Percentiles rank a stretch among this genome's conserved stretches.
Conservation (phyloP, 1,140 invertebrate species). For the Drosophila oshimai region DNA sequence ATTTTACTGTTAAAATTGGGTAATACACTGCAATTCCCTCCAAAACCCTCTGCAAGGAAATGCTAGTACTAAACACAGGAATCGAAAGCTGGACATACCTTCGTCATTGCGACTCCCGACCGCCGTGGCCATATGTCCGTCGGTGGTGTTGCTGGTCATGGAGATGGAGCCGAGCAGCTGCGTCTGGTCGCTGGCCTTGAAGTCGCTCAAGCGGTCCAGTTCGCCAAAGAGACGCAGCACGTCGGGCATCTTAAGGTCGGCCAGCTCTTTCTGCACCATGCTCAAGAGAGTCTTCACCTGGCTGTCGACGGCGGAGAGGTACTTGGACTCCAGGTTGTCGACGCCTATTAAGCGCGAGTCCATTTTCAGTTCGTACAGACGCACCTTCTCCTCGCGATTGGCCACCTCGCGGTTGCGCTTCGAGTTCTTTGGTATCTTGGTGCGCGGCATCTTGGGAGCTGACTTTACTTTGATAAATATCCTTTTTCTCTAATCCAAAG, state of each 20-base stretch:
- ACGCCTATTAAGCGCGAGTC: slow-evolving; percentile 53
- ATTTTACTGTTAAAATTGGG: neutral
- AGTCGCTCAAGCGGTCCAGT: slow-evolving; percentile 44
- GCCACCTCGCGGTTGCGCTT: slow-evolving; percentile 77
- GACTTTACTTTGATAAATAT: neutral
- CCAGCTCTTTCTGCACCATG: slow-evolving; percentile 47
- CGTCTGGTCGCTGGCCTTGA: slow-evolving; percentile 65
- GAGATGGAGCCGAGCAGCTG: slow-evolving; percentile 48
- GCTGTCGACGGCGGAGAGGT: slow-evolving; percentile 30
- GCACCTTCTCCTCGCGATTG: slow-evolving; percentile 71
- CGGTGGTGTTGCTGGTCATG: slow-evolving; percentile 34
- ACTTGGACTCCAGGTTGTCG: slow-evolving; percentile 47
- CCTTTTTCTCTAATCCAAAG: too few relatives aligned
- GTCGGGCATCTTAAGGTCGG: slow-evolving; percentile 54
- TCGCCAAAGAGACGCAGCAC: slow-evolving; percentile 32
- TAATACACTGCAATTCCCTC: too few relatives aligned
- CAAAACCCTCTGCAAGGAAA: too few relatives aligned
- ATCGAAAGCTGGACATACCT: slow-evolving; percentile 30
- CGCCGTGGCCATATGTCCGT: slow-evolving; percentile 1
- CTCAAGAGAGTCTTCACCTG: slow-evolving; percentile 28
- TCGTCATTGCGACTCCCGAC: slow-evolving; percentile 68
- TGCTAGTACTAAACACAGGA: neutral
- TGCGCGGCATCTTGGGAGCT: slow-evolving; percentile 67
- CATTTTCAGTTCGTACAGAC: slow-evolving; percentile 65
- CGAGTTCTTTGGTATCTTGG: slow-evolving; percentile 75